These are phyloP conservation scores for Lasioglossum calceatum DNA, from an alignment of 2,888 invertebrate species.

Conservation along the genomic window DNA sequence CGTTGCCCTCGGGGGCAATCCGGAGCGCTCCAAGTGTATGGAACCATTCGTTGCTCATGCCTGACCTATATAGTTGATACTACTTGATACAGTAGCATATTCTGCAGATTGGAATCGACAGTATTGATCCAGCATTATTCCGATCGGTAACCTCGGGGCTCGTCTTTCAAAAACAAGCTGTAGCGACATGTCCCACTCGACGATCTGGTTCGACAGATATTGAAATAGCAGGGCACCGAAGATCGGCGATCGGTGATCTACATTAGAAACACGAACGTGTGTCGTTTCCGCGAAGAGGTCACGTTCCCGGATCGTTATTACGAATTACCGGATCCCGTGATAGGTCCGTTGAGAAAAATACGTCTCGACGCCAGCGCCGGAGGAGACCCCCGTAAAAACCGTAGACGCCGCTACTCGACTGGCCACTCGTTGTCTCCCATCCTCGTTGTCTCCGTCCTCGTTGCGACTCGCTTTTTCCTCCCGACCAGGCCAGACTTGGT, in stretches of 20 bases:
- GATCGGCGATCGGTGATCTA: neutral
- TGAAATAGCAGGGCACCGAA: neutral
- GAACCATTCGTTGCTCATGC: neutral
- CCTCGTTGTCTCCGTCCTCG: constrained; percentile 2
- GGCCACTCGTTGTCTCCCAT: neutral
- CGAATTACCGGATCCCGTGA: constrained; percentile 2
- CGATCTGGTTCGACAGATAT: neutral
- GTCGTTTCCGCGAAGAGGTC: neutral
- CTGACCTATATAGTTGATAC: constrained; percentile 6
- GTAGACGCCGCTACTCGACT: constrained; percentile 14
- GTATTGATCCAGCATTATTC: neutral
- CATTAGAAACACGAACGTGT: neutral
- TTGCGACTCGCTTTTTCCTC: constrained; percentile 18
- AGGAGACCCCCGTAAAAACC: constrained; percentile 25
- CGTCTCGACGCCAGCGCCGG: constrained; percentile 25
- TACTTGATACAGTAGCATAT: neutral
- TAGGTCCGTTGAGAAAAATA: constrained; percentile 36
- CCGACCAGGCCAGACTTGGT: constrained; percentile 25
- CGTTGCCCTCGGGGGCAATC: neutral
- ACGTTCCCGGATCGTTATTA: neutral
- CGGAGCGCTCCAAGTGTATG: neutral
- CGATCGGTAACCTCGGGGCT: neutral
- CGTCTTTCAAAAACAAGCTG: neutral
- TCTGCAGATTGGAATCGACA: constrained; percentile 2
- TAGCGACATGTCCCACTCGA: neutral